Evolutionary conservation across 1,140 invertebrate genomes (phyloP), one percentile per base, ranked within the genome.

Genomic region (Brachionus angularis): DNA sequence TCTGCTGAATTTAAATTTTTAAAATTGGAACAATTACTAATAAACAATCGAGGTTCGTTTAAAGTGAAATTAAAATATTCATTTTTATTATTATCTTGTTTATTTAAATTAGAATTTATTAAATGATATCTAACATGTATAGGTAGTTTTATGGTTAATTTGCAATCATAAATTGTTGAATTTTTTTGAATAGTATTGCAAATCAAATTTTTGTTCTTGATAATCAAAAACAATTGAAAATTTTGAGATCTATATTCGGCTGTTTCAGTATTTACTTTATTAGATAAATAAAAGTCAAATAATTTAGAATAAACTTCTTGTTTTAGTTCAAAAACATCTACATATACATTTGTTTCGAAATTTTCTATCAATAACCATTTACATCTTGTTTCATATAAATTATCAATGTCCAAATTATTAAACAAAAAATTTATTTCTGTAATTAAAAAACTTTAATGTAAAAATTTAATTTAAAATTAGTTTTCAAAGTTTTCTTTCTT

Each of bases 291-390:
- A 39, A 58, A 58, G 23, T 23, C 36, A 39, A 58, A 58, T 2
- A 10, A 10, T 10, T 58, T 16, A 10, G 36, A 39, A 23, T 58
- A 39, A 2, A 21, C 14, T 8, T 18, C 23, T 58, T 58, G 53
- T 39, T 36, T 58, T 12, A 58, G n/a, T 58, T 58, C 53, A 18
- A 58, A 58, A 39, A 39, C 53, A 58, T 58, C 53, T 23, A 58
- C 53, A 58, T 58, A 58, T 5, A 39, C 10, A 39, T 58, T 58
- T 18, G n/a, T 25, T 14, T 58, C 25, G 21, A 58, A 58, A 3
- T 36, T 23, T 23, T 39, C 18, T 18, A 39, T 12, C 1, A 58
- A 1, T 23, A 58, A 39, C 10, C 36, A 39, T 36, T 39, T 58
- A 58, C 53, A 58, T 12, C 39, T 21, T 12, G 16, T 16, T 29